Base-by-base conservation (phyloP, 1,140 invertebrate species). In the Drosophila sp. region DNA sequence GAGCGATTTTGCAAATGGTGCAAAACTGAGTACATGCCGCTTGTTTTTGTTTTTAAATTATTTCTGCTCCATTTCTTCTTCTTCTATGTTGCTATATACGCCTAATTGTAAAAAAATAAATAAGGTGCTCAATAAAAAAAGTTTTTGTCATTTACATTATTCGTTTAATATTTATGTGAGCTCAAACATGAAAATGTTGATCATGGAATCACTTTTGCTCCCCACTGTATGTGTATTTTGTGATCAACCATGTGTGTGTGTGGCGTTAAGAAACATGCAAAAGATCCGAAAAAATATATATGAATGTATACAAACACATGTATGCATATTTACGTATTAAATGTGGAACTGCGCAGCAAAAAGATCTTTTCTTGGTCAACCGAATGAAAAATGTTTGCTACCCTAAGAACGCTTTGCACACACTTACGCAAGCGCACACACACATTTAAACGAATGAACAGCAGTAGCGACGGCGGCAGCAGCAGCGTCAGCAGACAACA, bases 381-480 rank as follows among this genome's bases (percentile, higher is more conserved):
- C 11, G 21, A 7, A 7, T 14, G 32, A 3, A 27, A n/a, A 18
- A 40, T 27, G n/a, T 54, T 70, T 38, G 13, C 40, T 36, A 63
- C 66, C 66, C 66, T 54, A 16, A 38, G 48, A 70, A 53, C 14
- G 2, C 50, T 8, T 45, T 7, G 8, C 66, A 38, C 59, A 70
- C 41, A 48, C 46, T 6, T n/a, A 53, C 48, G 58, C 58, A 70
- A 54, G 29, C 32, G 66, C 41, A 9, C 13, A 21, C 9, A 50
- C 7, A 65, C 18, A 51, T 14, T 54, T 2, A 46, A 13, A 16
- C 13, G 29, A 13, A 56, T n/a, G n/a, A n/a, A n/a, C n/a, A n/a
- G n/a, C 6, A 7, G 14, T 36, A 27, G n/a, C 11, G 32, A 8
- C n/a, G 58, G 7, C 9, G 7, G 25, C 29, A 41, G 36, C 13